phyloP scores from a whole-genome alignment of 2,113 vertebrate genomes.

The Pseudorhombus dupliciocellatus region DNA sequence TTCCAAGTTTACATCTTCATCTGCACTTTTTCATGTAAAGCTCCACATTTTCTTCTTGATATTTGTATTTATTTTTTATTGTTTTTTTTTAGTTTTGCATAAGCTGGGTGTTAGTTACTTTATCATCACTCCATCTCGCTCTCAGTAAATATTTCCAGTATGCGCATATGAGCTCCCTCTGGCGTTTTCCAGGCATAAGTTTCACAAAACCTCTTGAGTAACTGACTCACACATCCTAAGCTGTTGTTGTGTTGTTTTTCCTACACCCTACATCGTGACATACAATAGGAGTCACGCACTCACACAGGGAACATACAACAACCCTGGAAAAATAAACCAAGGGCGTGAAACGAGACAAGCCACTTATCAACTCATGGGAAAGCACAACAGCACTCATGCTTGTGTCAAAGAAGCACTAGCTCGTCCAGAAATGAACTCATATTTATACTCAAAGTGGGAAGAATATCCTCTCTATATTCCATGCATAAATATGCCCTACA shows the following conservation, averaged over 20 bases:
- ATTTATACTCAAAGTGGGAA: constrained; percentile 29
- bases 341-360: constrained; percentile 28
- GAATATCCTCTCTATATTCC: constrained; percentile 8
- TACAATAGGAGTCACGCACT: constrained; percentile 7
- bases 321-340: constrained; percentile 34
- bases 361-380: constrained; percentile 37
- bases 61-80: no score
- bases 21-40: no score
- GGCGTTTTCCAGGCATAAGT: no score
- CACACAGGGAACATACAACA: constrained; percentile 23
- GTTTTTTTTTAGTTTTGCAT: no score
- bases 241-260: constrained; percentile 6
- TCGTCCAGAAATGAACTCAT: constrained; percentile 42
- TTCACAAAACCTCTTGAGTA: no score
- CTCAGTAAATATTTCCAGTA: no score
- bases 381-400: constrained; percentile 28
- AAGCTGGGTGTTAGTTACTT: no score
- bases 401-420: constrained; percentile 25
- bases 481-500: constrained; percentile 31
- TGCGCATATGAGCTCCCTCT: no score
- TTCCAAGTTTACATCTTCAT: no score
- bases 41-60: no score
- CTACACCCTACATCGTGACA: not conserved
- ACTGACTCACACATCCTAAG: not conserved
- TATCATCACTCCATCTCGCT: no score